Percentiles rank a stretch among this genome's conserved stretches.
Conservation (phyloP, 2,888 invertebrate species). For the Leptinotarsa juncta region DNA sequence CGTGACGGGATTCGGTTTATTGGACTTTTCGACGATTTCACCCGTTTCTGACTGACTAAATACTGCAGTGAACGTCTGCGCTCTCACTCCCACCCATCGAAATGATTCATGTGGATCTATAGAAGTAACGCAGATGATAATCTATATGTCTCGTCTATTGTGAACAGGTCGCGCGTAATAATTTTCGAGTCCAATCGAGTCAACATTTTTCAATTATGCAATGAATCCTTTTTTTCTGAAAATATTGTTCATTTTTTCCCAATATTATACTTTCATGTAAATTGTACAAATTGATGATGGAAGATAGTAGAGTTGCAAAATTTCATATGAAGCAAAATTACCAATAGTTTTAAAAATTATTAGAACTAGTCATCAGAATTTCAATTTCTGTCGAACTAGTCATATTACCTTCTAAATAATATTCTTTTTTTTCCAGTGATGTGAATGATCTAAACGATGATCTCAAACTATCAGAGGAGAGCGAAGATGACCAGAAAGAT, state of each 20-base stretch:
- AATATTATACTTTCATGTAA: too few species aligned
- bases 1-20: slow-evolving; percentile 30
- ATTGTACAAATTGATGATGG: too few species aligned
- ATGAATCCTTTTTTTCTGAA: too few species aligned
- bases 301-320: too few species aligned
- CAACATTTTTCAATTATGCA: too few species aligned
- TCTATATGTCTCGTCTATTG: background rate
- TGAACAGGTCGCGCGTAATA: background rate
- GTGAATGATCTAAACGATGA: slow-evolving; percentile 74
- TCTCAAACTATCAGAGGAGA: slow-evolving; percentile 80
- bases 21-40: slow-evolving; percentile 26
- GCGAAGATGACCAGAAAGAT: slow-evolving; percentile 75
- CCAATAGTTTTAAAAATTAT: too few species aligned
- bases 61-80: slow-evolving; percentile 25
- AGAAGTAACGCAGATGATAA: background rate
- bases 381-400: too few species aligned
- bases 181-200: too few species aligned
- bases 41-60: slow-evolving; percentile 29
- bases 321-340: too few species aligned
- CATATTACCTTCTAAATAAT: background rate
- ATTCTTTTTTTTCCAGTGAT: slow-evolving; percentile 65
- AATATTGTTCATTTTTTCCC: too few species aligned
- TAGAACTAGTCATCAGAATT: too few species aligned
- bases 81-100: slow-evolving; percentile 18
- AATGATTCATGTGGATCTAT: slow-evolving; percentile 5